Base-by-base conservation (phyloP, 2,888 invertebrate genomes). In the Allophyes oxyacanthae region DNA sequence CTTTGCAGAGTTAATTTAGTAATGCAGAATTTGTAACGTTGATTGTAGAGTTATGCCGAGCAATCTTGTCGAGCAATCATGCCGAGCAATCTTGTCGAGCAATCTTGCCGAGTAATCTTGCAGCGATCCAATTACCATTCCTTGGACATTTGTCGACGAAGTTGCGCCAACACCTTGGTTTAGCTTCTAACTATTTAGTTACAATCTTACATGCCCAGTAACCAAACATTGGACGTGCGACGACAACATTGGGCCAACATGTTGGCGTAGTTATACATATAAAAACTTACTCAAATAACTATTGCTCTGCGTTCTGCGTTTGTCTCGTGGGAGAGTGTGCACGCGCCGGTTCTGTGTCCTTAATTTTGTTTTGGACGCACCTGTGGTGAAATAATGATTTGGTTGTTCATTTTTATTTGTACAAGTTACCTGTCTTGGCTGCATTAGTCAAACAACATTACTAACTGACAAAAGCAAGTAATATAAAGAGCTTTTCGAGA, bases 311-410 rank as follows among this genome's bases (percentile, higher is more conserved):
- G 14, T 68, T 52, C 28, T 74, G 79, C 26, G 76, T 67, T 40
- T 76, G 85, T 14, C 85, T 72, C 26, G 85, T 65, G 1, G 90
- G 90, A 0, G 90, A 89, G 46, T 90, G 90, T 60, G 91, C 89
- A 0, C 88, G 83, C 62, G 88, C 86, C 0, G 89, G 87, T 26
- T 89, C 89, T 0, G 71, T 64, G 2, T 77, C 71, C 53, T 82
- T 79, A 33, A 81, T 78, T 71, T 88, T 89, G 71, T 84, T 85
- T 77, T 88, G 87, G 8, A 90, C 86, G 54, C 66, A 78, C 69
- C 90, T 91, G 82, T 28, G 15, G 8, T 45, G 32, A 30, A 43
- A 41, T 30, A 38, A 33, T 28, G 1, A 11, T 34, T 41, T 40
- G 28, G 6, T 9, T 59, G 6, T 9, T 59, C 3, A 59, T 15